phyloP scores from a whole-genome alignment of 2,797 vertebrate species.

The Acanthopagrus latus region DNA sequence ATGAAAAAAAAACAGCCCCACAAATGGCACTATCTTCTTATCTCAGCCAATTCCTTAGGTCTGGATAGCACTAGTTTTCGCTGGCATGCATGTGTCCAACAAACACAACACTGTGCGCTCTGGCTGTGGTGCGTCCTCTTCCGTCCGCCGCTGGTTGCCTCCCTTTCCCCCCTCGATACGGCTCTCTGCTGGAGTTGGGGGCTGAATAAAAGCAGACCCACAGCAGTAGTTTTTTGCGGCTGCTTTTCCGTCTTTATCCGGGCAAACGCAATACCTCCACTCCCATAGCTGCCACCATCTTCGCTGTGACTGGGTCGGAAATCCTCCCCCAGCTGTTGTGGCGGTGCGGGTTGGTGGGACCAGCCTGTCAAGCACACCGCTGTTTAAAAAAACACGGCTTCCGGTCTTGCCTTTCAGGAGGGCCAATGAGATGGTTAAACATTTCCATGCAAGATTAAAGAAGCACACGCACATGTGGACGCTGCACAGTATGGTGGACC shows the following conservation, averaged over 20 bases:
- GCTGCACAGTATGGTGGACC: no score
- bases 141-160: slow-evolving; percentile 76
- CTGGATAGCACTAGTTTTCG: slow-evolving; percentile 64
- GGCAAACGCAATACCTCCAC: slow-evolving; percentile 44
- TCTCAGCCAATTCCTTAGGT: slow-evolving; percentile 53
- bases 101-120: slow-evolving; percentile 71
- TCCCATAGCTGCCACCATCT: slow-evolving; percentile 77
- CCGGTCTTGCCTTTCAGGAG: slow-evolving; percentile 52
- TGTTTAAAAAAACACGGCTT: slow-evolving; percentile 19
- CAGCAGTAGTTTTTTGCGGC: slow-evolving; percentile 14
- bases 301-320: slow-evolving; percentile 75
- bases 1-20: slow-evolving; percentile 15
- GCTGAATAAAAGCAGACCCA: slow-evolving; percentile 11
- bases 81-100: slow-evolving; percentile 76
- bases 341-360: slow-evolving; percentile 57
- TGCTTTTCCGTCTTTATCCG: slow-evolving; percentile 53
- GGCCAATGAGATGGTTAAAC: neutral
- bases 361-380: slow-evolving; percentile 48
- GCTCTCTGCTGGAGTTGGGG: slow-evolving; percentile 50
- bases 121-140: slow-evolving; percentile 77
- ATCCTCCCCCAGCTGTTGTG: slow-evolving; percentile 82
- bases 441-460: neutral
- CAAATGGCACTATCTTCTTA: slow-evolving; percentile 41
- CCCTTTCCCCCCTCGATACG: slow-evolving; percentile 55
- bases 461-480: no score